Conservation (phyloP, 2,888 invertebrate genomes). For the Synanthedon tipuliformis region DNA sequence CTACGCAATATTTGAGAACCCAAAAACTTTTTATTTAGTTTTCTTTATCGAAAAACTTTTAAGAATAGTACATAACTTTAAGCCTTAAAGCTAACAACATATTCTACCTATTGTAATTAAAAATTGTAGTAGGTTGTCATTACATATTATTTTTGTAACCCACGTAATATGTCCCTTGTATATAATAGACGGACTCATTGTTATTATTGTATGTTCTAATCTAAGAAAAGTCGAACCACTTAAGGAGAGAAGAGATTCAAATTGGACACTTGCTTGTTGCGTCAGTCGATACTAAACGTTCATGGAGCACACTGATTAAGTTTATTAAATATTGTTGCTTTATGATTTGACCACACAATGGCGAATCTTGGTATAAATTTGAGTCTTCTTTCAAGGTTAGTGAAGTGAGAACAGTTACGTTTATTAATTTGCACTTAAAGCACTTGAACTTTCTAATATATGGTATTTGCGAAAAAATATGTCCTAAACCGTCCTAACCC, state of each 20-base stretch:
- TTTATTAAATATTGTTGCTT: conserved; percentile 49
- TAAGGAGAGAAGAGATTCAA: conserved; percentile 55
- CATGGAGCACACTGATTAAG: conserved; percentile 50
- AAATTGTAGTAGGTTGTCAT: too few relatives aligned
- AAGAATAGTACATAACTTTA: too few relatives aligned
- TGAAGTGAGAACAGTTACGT: neutral
- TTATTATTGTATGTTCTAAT: conserved; percentile 30
- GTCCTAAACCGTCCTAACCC: too few relatives aligned
- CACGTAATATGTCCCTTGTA: neutral
- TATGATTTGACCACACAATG: conserved; percentile 43
- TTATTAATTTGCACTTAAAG: too few relatives aligned
- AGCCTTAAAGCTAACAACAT: too few relatives aligned
- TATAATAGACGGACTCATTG: neutral
- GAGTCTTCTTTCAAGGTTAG: neutral
- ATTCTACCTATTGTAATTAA: too few relatives aligned
- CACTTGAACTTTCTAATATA: too few relatives aligned
- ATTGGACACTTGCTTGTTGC: conserved; percentile 61
- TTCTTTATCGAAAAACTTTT: too few relatives aligned
- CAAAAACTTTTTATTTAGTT: too few relatives aligned
- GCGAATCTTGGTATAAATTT: conserved; percentile 29
- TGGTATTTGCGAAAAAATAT: too few relatives aligned
- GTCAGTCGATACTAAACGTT: conserved; percentile 53
- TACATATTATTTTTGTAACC: too few relatives aligned
- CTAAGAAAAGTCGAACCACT: conserved; percentile 62
- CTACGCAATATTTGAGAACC: too few relatives aligned